Evolutionary conservation across 2,797 vertebrate species (phyloP), one percentile per base, ranked within the genome.

Genomic region (Nyctibius grandis): DNA sequence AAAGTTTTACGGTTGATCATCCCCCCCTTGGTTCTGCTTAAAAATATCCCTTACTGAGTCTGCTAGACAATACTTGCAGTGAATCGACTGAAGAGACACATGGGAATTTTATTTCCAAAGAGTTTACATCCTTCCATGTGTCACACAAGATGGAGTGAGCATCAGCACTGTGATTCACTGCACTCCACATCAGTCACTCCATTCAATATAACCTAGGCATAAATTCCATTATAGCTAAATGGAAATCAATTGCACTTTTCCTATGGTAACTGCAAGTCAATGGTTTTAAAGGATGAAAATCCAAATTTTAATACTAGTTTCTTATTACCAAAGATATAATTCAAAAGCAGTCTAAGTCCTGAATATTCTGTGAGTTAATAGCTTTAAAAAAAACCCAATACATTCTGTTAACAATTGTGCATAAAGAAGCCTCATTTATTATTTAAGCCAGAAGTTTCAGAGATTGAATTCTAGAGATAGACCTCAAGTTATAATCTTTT

Each of bases 181-280:
- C 44, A 2, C 28, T 73, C 60, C 60, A 36, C 79, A 78, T 77
- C 5, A 1, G 78, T 95, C 87, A 79, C 60, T 42, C 60, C 11
- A 8, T 50, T 95, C 88, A 3, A 33, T 42, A 33, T 3, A 51
- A 64, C 29, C 51, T 45, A 17, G 89, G n/a, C 87, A 92, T 17
- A 85, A 88, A 88, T 88, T 67, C 60, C 69, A 93, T 78, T 68
- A 40, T 14, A 60, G 69, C 69, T 95, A 93, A 95, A 89, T 48
- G 54, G 68, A 95, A 93, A 90, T 88, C 94, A 95, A 85, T 89
- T 22, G 33, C 40, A 38, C 82, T 89, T 91, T 92, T 88, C 88
- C 51, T 78, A 51, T 34, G 40, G 44, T 42, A 92, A 89, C 63
- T 91, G 70, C 51, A 38, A 87, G 78, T 85, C 72, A 61, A 61